A percentile compares a stretch with the other conserved stretches of the same genome.
Conservation (phyloP, 2,888 invertebrate genomes). For the Caenorhabditis parvicauda region DNA sequence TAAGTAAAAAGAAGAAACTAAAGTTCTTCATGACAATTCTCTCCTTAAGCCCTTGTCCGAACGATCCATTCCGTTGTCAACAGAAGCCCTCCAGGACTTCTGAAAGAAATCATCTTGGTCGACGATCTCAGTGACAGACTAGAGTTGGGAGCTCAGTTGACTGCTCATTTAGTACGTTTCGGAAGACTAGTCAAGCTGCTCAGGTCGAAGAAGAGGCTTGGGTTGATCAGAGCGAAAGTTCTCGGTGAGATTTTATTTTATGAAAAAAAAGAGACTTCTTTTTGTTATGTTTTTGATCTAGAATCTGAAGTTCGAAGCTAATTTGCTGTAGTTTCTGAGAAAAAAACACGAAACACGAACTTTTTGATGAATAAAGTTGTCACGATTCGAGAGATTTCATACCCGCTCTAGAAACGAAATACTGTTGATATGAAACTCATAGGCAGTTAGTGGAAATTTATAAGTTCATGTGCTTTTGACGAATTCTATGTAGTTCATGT, state of each 20-base stretch:
- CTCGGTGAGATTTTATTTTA: conserved; percentile 66
- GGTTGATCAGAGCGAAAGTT: conserved; percentile 84
- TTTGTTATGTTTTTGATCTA: neutral
- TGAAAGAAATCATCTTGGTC: conserved; percentile 89
- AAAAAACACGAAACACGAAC: too few species aligned
- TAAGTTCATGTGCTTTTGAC: too few species aligned
- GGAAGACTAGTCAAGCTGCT: conserved; percentile 73
- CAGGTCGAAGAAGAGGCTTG: conserved; percentile 76
- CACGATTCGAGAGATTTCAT: too few species aligned
- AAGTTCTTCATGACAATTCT: neutral
- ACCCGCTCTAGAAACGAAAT: too few species aligned
- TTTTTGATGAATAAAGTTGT: too few species aligned
- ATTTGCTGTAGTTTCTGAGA: too few species aligned
- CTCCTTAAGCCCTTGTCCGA: conserved; percentile 15
- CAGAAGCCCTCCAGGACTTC: conserved; percentile 72
- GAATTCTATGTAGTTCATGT: too few species aligned
- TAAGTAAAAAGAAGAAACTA: neutral
- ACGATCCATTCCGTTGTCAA: conserved; percentile 81
- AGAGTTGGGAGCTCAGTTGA: conserved; percentile 74
- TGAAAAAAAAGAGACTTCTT: neutral
- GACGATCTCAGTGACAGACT: conserved; percentile 83
- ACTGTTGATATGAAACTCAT: too few species aligned
- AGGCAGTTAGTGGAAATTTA: too few species aligned
- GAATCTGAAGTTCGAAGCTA: too few species aligned
- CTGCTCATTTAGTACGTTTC: conserved; percentile 73